These are phyloP conservation scores for Melinaea marsaeus DNA, from an alignment of 2,888 invertebrate species.

Conservation along the genomic window DNA sequence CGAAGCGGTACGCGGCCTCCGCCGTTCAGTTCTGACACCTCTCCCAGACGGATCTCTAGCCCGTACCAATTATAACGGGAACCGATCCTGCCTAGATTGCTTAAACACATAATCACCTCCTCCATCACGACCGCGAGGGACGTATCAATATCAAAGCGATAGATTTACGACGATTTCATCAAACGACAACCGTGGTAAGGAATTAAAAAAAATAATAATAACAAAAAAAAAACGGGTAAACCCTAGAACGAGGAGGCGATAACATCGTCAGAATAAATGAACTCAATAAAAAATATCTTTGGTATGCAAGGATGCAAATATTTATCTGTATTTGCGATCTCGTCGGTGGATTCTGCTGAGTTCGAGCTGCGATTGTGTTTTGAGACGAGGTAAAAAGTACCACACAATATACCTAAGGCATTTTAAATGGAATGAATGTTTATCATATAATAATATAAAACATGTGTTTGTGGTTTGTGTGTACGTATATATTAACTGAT, in stretches of 20 bases:
- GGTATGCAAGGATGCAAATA: conserved; percentile 18
- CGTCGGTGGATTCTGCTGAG: conserved; percentile 8
- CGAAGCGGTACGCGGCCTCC: conserved; percentile 46
- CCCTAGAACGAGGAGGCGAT: conserved; percentile 18
- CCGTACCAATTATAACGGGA: conserved; percentile 69
- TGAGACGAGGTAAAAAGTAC: conserved; percentile 3
- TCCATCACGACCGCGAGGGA: conserved; percentile 42
- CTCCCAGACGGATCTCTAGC: conserved; percentile 45
- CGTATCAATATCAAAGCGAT: conserved; percentile 52
- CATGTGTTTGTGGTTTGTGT: too few species aligned
- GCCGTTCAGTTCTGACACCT: conserved; percentile 58
- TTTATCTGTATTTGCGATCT: conserved; percentile 20
- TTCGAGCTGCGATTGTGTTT: conserved; percentile 9
- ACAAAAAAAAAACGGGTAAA: conserved; percentile 30
- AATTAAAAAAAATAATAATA: conserved; percentile 28
- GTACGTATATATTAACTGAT: too few species aligned
- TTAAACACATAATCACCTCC: conserved; percentile 63
- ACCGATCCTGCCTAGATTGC: conserved; percentile 45
- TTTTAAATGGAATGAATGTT: neutral
- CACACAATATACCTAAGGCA: conserved; percentile 5
- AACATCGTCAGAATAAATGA: conserved; percentile 27
- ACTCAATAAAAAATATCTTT: conserved; percentile 28
- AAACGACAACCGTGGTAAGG: conserved; percentile 20
- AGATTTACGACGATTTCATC: conserved; percentile 6
- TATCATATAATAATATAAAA: too few species aligned